Evolutionary conservation across 1,140 invertebrate species (phyloP), one percentile per base, ranked within the genome.

Genomic region (Littorina saxatilis): DNA sequence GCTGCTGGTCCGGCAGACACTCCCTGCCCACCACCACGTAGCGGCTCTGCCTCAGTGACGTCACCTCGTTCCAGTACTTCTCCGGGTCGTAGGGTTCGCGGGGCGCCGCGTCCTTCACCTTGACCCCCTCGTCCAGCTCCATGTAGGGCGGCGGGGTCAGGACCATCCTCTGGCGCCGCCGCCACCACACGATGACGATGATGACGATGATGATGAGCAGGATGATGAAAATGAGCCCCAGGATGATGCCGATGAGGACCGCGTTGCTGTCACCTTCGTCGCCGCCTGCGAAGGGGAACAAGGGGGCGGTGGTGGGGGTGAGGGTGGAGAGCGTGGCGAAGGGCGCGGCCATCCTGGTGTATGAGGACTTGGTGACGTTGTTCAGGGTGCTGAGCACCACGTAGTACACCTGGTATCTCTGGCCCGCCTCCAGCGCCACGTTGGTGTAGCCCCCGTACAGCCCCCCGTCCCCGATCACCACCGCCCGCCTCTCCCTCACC

Each of bases 11-110:
- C 13, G 87, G 87, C 9, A 88, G 40, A 27, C 87, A 85, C 13
- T 89, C 84, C 50, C 83, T 82, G 15, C 89, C 87, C 35, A 83
- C 85, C 7, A 88, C 79, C 23, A 90, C 88, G 81, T 88, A 87
- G 5, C 90, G 81, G 61, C 87, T 87, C 70, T 89, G 85, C 39
- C 87, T 78, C 1, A 89, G 52, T 2, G 88, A 88, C 50, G 87
- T 83, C 17, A 87, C 87, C 27, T 85, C 84, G 79, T 87, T 92
- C 91, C 91, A 92, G 79, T 88, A 87, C 52, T 87, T 88, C 32
- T 87, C 84, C 20, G 79, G 79, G n/a, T 85, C 82, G 40, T 81
- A 81, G 15, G 77, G 43, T 58, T 55, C 52, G 1, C 66, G 58
- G 15, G 68, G 39, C 32, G 50, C 70, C 27, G 76, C 72, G 40